Evolutionary conservation across 92 coral and sea anemone genomes (phyloP).

Genomic region (Muricea muricata): DNA sequence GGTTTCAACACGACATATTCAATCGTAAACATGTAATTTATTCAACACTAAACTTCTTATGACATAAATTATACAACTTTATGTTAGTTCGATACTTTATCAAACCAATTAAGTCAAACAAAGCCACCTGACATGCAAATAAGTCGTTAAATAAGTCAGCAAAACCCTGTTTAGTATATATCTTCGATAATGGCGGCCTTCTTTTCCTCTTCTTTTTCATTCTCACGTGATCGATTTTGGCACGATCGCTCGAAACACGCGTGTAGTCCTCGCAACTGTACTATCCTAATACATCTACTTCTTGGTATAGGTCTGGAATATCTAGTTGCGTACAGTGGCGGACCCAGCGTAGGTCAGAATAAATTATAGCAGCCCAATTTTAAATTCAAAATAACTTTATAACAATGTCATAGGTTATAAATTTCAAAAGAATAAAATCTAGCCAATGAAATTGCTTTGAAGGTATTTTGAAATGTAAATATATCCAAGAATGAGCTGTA

Average conservation of each 20-base stretch:
- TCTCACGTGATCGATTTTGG: background rate
- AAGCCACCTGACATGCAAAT: background rate
- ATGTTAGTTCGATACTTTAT: background rate
- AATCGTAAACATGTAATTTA: background rate
- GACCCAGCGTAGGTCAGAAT: too few species aligned
- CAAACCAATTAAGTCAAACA: background rate
- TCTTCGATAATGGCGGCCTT: background rate
- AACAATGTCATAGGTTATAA: too few species aligned
- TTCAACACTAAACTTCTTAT: background rate
- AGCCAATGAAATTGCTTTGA: too few species aligned
- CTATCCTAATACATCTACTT: slow-evolving; percentile 25
- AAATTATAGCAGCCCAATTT: too few species aligned
- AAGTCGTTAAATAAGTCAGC: background rate
- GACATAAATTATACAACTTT: background rate
- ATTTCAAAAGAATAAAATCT: too few species aligned
- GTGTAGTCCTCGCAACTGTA: background rate
- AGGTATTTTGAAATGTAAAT: too few species aligned
- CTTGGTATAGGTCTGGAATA: too few species aligned
- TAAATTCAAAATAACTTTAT: too few species aligned
- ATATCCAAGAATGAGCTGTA: too few species aligned
- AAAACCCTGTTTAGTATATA: slow-evolving; percentile 7
- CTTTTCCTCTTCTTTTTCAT: background rate
- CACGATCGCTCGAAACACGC: slow-evolving; percentile 1
- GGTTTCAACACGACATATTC: background rate
- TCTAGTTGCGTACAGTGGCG: too few species aligned